These are phyloP conservation scores for Epizoanthus rinbou DNA, from an alignment of 92 coral and sea anemone genomes.

Conservation along the genomic window DNA sequence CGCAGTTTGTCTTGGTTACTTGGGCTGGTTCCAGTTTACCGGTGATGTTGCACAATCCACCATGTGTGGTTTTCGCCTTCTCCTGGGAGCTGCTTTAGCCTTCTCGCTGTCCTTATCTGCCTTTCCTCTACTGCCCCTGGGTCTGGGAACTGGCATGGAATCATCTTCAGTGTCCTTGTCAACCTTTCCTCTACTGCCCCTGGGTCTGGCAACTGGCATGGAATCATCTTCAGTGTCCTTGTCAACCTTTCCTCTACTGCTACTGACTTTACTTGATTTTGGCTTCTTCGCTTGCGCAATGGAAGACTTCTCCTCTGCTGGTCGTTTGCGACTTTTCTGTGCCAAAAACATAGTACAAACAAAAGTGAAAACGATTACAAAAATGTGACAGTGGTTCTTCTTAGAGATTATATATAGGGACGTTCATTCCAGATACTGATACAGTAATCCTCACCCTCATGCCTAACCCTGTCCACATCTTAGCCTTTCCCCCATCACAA, in stretches of 20 bases:
- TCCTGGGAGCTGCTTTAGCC: slow-evolving; percentile 40
- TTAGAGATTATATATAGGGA: no score
- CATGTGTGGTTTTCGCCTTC: slow-evolving; percentile 38
- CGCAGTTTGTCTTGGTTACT: not conserved
- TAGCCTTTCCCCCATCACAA: no score
- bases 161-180: not conserved
- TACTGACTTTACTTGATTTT: slow-evolving; percentile 10
- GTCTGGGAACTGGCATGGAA: not conserved
- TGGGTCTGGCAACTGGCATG: not conserved
- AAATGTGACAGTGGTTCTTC: no score
- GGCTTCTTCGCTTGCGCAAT: not conserved
- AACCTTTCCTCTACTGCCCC: not conserved
- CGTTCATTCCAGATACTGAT: no score
- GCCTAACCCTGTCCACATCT: no score
- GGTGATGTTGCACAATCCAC: slow-evolving; percentile 70
- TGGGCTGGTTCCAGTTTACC: slow-evolving; percentile 25
- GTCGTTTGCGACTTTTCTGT: slow-evolving; percentile 25
- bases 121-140: not conserved
- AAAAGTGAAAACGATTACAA: no score
- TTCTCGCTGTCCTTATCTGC: not conserved
- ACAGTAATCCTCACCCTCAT: no score
- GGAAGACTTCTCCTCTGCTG: slow-evolving; percentile 22
- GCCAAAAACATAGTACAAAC: no score
- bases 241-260: not conserved
- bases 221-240: not conserved